Conservation (phyloP, 1,140 invertebrate genomes). For the Drosophila setifemur region DNA sequence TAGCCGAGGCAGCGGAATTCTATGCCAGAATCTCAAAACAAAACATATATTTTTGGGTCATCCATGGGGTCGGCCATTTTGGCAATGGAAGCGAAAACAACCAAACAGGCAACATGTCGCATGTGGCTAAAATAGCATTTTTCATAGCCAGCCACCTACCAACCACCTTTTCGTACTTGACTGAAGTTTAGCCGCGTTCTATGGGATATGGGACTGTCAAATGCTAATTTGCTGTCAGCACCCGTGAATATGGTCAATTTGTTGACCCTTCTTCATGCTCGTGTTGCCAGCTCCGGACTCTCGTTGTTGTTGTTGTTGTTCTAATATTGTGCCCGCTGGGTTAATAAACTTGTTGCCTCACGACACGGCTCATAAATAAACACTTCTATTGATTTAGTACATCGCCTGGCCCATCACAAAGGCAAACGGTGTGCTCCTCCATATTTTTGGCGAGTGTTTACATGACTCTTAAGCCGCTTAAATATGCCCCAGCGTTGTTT, state of each 20-base stretch:
- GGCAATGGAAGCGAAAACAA: conserved; percentile 3
- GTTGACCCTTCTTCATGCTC: conserved; percentile 37
- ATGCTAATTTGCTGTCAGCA: conserved; percentile 54
- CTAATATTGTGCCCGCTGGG: conserved; percentile 41
- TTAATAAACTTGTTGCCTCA: conserved; percentile 70
- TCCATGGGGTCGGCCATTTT: conserved; percentile 16
- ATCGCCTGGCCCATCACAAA: conserved; percentile 27
- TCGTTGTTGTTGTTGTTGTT: conserved; percentile 6
- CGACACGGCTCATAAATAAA: conserved; percentile 59
- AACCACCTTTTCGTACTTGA: conserved; percentile 21
- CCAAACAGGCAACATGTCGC: conserved; percentile 36
- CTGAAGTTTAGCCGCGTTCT: conserved; percentile 13
- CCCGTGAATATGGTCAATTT: conserved; percentile 52
- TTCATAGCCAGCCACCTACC: conserved; percentile 12
- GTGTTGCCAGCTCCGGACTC: not conserved
- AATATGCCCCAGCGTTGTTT: conserved; percentile 24
- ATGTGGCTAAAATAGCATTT: conserved; percentile 16
- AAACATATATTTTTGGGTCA: conserved; percentile 44
- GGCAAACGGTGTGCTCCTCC: conserved; percentile 23
- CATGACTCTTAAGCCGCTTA: conserved; percentile 58
- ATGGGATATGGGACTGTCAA: conserved; percentile 26
- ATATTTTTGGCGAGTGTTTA: conserved; percentile 33
- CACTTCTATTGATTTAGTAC: conserved; percentile 57
- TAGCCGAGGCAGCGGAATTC: conserved; percentile 6
- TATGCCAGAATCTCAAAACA: conserved; percentile 32